Percentiles rank a stretch among this genome's conserved stretches.
Conservation (phyloP, 92 coral and sea anemone species). For the Porites divaricata region DNA sequence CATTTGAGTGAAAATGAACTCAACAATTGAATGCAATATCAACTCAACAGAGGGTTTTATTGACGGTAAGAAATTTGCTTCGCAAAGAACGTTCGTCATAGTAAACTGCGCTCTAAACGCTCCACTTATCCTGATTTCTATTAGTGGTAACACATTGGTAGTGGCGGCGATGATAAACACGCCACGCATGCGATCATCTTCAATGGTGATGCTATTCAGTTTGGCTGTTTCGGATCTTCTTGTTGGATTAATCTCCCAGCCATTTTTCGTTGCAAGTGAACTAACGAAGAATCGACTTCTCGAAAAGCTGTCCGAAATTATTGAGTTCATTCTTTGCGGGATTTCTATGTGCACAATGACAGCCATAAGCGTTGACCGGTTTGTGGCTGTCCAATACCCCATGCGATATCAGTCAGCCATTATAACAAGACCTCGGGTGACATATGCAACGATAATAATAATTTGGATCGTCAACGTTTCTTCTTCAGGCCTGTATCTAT, state of each 20-base stretch:
- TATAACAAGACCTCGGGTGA: not conserved
- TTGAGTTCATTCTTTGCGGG: slow-evolving; percentile 23
- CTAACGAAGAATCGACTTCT: not conserved
- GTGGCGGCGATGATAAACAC: slow-evolving; percentile 22
- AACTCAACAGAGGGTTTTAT: not conserved
- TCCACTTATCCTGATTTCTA: slow-evolving; percentile 23
- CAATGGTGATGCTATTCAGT: slow-evolving; percentile 23
- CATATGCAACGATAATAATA: not conserved
- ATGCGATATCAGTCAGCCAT: slow-evolving; percentile 17
- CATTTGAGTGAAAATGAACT: too few relatives aligned
- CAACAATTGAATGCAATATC: not conserved
- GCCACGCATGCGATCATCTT: slow-evolving; percentile 14
- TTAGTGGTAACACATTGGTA: slow-evolving; percentile 20
- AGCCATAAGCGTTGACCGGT: not conserved
- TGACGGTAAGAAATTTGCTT: not conserved
- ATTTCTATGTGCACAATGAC: slow-evolving; percentile 29
- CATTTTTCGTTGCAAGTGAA: slow-evolving; percentile 23
- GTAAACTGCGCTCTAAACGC: slow-evolving; percentile 6
- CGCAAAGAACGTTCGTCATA: not conserved
- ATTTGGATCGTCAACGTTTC: slow-evolving; percentile 15
- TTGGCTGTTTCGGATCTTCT: slow-evolving; percentile 39
- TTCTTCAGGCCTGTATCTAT: not conserved
- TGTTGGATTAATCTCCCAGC: slow-evolving; percentile 29
- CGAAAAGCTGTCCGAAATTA: slow-evolving; percentile 4
- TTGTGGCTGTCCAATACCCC: slow-evolving; percentile 19